These are phyloP conservation scores for Hyles euphorbiae DNA, from an alignment of 1,140 invertebrate genomes.

Conservation along the genomic window DNA sequence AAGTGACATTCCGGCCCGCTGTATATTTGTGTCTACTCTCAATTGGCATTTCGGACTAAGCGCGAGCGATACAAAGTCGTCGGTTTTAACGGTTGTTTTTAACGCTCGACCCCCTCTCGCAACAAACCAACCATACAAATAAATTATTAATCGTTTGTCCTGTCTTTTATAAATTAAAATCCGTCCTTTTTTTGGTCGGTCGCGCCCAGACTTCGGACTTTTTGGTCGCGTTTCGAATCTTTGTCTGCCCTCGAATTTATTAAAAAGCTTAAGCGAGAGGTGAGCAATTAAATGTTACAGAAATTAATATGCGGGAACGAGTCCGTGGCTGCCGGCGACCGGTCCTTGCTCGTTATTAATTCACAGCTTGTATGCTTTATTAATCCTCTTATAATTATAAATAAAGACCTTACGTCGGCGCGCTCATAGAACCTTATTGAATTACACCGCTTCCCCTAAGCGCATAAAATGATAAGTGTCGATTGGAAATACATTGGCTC, in stretches of 20 bases:
- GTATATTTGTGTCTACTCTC: constrained; percentile 73
- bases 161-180: constrained; percentile 76
- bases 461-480: no score
- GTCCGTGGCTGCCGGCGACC: constrained; percentile 32
- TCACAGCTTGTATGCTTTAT: constrained; percentile 42
- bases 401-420: constrained; percentile 23
- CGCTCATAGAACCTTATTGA: no score
- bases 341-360: constrained; percentile 38
- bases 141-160: constrained; percentile 76
- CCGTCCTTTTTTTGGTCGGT: constrained; percentile 63
- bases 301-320: constrained; percentile 62
- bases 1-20: constrained; percentile 71
- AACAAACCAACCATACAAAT: constrained; percentile 71
- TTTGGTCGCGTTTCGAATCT: constrained; percentile 58
- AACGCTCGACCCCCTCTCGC: constrained; percentile 62
- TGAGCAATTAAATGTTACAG: constrained; percentile 70
- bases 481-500: no score
- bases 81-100: constrained; percentile 74
- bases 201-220: constrained; percentile 48
- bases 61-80: constrained; percentile 70
- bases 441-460: no score
- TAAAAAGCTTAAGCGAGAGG: constrained; percentile 68
- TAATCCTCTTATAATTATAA: constrained; percentile 34
- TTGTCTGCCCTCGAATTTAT: constrained; percentile 68
- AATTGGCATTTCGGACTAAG: constrained; percentile 73